Evolutionary conservation across 1,140 invertebrate genomes (phyloP), one percentile per base, ranked within the genome.

Genomic region (Thaumatotibia leucotreta): DNA sequence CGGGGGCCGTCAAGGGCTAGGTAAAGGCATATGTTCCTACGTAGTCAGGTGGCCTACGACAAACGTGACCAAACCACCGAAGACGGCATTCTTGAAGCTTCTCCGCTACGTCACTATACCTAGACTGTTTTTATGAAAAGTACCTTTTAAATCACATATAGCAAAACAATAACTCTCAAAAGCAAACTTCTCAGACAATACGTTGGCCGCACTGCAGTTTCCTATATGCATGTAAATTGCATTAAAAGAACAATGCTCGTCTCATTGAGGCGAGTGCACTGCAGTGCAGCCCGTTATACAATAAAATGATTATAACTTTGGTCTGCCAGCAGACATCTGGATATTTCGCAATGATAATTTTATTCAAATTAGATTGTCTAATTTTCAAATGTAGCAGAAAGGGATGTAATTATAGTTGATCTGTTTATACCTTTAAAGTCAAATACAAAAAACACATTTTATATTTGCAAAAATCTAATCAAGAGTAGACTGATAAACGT

Each of bases 291-390:
- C 23, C 52, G 52, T 31, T 31, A 58, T 58, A 8, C 23, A 58
- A 58, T 58, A 58, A 58, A 58, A 58, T 27, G n/a, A 58, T 58
- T 58, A 58, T 58, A 58, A 58, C 52, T 58, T 58, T 27, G 4
- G 52, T 11, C 50, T 8, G 5, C 11, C 27, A 58, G n/a, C 52
- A 58, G 52, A 31, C 52, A 58, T 24, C 52, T 58, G 52, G 39
- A 2, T 27, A 27, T 27, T 58, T 27, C 24, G 52, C 52, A 14
- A 58, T 58, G n/a, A 58, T 27, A 58, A 29, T 58, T 58, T 24
- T 14, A 29, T 58, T 58, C 23, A 27, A 27, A 58, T 14, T 45
- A 20, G 39, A 1, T 45, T 20, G 39, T 20, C 9, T 45, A 45
- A 45, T 45, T 45, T 45, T 14, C 14, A 20, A 11, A 6, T 33